Percentiles rank a stretch among this genome's conserved stretches.
Conservation (phyloP, 2,888 invertebrate species). For the Scaptomyza polygonia region DNA sequence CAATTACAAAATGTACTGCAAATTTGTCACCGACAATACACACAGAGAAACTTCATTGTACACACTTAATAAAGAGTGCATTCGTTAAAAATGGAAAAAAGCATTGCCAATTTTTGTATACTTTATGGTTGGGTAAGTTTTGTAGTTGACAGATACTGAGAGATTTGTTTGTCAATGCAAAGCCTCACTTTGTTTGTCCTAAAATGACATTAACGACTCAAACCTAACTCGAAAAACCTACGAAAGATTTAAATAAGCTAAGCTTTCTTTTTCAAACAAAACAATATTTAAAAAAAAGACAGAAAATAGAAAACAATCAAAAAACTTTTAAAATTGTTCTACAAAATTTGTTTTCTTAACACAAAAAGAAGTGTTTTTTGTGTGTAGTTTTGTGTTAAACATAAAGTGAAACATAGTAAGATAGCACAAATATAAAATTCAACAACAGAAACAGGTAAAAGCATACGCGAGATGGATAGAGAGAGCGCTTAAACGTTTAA, state of each 20-base stretch:
- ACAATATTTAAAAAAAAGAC: constrained; percentile 2
- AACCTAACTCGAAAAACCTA: constrained; percentile 36
- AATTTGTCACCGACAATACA: constrained; percentile 55
- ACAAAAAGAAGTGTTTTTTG: constrained; percentile 9
- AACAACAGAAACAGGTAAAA: constrained; percentile 65
- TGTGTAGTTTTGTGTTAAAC: constrained; percentile 7
- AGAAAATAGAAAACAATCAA: constrained; percentile 5
- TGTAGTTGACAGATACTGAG: constrained; percentile 34
- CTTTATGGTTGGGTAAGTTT: constrained; percentile 18
- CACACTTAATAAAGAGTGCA: constrained; percentile 51
- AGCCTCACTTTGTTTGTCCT: constrained; percentile 26
- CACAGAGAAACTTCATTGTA: constrained; percentile 49
- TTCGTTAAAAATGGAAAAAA: constrained; percentile 41
- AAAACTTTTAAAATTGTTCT: constrained; percentile 11
- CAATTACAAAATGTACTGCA: constrained; percentile 47
- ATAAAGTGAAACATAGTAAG: constrained; percentile 23
- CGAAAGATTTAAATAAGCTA: constrained; percentile 13
- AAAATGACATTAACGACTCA: no score
- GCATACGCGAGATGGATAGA: constrained; percentile 34
- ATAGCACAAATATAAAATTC: constrained; percentile 35
- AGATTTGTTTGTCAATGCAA: constrained; percentile 4
- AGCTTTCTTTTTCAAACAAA: constrained; percentile 3
- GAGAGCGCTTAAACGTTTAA: constrained; percentile 67
- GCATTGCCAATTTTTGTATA: constrained; percentile 43
- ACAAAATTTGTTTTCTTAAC: constrained; percentile 19